Base-by-base conservation (phyloP, 2,113 vertebrate species). In the Apus apus region DNA sequence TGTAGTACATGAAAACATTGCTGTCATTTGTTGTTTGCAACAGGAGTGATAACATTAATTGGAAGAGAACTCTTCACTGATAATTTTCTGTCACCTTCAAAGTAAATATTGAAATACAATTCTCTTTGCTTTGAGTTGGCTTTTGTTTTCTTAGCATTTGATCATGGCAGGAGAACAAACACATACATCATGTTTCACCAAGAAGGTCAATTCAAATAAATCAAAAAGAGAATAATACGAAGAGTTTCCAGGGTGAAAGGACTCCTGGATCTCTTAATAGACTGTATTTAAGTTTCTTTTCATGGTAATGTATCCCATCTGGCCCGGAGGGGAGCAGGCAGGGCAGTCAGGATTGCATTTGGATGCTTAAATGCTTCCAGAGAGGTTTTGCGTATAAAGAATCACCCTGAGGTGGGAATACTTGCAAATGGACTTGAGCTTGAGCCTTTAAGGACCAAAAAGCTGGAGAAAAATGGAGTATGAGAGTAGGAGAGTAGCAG, bases 101-200 rank as follows among this genome's bases (percentile, higher is more conserved):
- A 90, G 77, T 82, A 92, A 96, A 96, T 85, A 91, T 30, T 91
- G 74, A 96, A 93, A 91, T 45, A 76, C 7, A 16, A 61, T 54
- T 92, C 40, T 76, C 54, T 89, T 26, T 75, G 57, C 50, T 93
- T 89, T 50, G 65, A 60, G 54, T 83, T 87, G 84, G 29, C 43
- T 92, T 94, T 68, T 89, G 27, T 82, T 43, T 70, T 89, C 58
- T 76, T 34, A 38, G 34, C 10, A 3, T 87, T 91, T 82, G 74
- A 85, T 78, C 46, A 50, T 7, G 29, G 29, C 36, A 79, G 6
- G 25, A 87, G 19, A 91, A 87, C 67, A 93, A 87, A 83, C 51
- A 91, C 43, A 34, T 85, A 56, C 66, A 30, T 32, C 70, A 83
- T 96, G 82, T 72, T 89, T 94, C 62, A 89, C 27, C 27, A 70